phyloP scores from a whole-genome alignment of 2,113 vertebrate species.

The Willisornis vidua region DNA sequence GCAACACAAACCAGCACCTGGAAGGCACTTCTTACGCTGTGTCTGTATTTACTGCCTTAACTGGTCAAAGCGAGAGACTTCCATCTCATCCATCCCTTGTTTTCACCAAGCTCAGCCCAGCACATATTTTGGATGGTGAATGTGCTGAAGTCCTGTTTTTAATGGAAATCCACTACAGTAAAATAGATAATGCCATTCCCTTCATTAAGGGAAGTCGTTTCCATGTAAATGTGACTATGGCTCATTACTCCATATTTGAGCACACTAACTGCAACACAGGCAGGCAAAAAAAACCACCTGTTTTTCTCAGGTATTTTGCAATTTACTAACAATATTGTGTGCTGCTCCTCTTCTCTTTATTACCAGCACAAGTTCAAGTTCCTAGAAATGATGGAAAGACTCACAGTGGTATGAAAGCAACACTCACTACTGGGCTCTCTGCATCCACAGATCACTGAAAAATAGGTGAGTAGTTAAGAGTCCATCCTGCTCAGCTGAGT shows the following conservation, averaged over 20 bases:
- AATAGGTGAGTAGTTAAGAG: not conserved
- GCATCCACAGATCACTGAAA: not conserved
- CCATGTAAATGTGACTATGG: not conserved
- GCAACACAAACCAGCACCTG: not conserved
- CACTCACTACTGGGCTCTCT: not conserved
- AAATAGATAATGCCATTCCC: not conserved
- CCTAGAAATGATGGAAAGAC: not conserved
- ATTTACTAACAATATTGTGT: not conserved
- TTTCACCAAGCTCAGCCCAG: not conserved
- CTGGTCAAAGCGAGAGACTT: not conserved
- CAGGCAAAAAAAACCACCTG: not conserved
- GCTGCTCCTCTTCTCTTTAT: not conserved
- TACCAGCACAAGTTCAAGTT: not conserved
- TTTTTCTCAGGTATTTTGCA: not conserved
- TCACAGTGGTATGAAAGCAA: not conserved
- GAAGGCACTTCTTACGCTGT: not conserved
- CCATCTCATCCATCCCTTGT: not conserved
- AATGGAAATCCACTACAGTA: not conserved
- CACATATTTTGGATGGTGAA: not conserved
- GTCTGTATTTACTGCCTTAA: not conserved
- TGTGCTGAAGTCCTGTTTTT: not conserved
- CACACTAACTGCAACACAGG: not conserved
- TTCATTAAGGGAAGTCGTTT: not conserved
- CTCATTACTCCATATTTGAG: not conserved
- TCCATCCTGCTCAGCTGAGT: not conserved